Evolutionary conservation across 2,113 vertebrate genomes (phyloP), one percentile per base, ranked within the genome.

Genomic region (Sturnus vulgaris): DNA sequence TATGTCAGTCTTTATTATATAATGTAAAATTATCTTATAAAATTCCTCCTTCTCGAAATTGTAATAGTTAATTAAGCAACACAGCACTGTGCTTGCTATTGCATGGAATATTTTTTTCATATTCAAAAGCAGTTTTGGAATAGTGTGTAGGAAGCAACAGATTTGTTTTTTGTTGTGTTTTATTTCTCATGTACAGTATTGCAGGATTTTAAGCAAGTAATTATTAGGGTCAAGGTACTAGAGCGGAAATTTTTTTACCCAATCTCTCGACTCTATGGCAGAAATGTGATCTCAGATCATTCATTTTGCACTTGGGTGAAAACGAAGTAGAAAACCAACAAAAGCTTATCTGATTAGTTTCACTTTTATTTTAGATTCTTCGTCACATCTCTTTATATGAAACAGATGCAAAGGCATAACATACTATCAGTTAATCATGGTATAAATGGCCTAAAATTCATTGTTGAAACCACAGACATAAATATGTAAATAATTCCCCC

Each of bases 301-400:
- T 92, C 4, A 47, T 73, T 91, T 70, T 88, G 10, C 27, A 65
- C 12, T 90, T 94, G 53, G 23, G 50, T 55, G 42, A 91, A 90
- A 63, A 69, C 7, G 63, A 80, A 88, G 15, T 21, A 88, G 40
- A 86, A 91, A 88, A 59, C 1, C 37, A 59, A 24, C 18, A 88
- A 88, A 84, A 88, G 12, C 2, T 66, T 90, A 81, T 69, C 35
- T 64, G 57, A 66, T 85, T 80, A 69, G 11, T 31, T 63, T 71
- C 5, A 37, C 15, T 86, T 93, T 82, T 63, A 83, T 55, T 93
- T 95, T 72, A 93, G 94, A 72, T 87, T 69, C 44, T 71, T 85
- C 22, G 83, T 93, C 47, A 64, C 50, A 47, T 83, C 20, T 35
- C 27, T 75, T 92, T 93, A 76, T 69, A 72, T 42, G 18, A 76